A percentile compares a stretch with the other conserved stretches of the same genome.
Evolutionary conservation across 2,888 invertebrate species (phyloP).

Genomic region (Epicampocera succincta): DNA sequence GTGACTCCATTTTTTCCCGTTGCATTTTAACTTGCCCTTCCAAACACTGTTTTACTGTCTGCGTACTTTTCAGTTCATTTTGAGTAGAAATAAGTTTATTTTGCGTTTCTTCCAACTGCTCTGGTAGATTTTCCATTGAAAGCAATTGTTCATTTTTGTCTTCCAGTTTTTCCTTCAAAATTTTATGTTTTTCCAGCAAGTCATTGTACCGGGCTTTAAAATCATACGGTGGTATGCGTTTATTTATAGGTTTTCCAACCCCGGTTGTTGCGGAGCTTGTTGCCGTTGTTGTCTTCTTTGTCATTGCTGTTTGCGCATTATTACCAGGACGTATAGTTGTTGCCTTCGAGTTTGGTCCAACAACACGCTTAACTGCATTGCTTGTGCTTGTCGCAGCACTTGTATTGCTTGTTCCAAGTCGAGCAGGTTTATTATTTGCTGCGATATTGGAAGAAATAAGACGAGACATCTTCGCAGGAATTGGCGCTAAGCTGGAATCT

Average conservation of each 20-base stretch:
- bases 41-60: slow-evolving; percentile 76
- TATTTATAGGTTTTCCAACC: slow-evolving; percentile 79
- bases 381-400: slow-evolving; percentile 10
- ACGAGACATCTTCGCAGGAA: slow-evolving; percentile 76
- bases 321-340: slow-evolving; percentile 9
- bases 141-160: slow-evolving; percentile 82
- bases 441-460: slow-evolving; percentile 43
- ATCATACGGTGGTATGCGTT: slow-evolving; percentile 85
- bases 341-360: slow-evolving; percentile 22
- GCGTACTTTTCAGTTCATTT: slow-evolving; percentile 74
- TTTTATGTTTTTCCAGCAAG: slow-evolving; percentile 84
- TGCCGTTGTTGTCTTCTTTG: slow-evolving; percentile 45
- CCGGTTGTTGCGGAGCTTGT: slow-evolving; percentile 65
- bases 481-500: slow-evolving; percentile 76
- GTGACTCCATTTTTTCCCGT: slow-evolving; percentile 74
- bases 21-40: slow-evolving; percentile 76
- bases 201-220: slow-evolving; percentile 86
- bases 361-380: slow-evolving; percentile 26
- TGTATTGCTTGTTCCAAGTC: slow-evolving; percentile 56
- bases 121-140: slow-evolving; percentile 83
- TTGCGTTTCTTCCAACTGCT: slow-evolving; percentile 83
- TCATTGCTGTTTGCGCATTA: neutral
- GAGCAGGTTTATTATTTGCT: slow-evolving; percentile 46
- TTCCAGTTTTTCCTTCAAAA: slow-evolving; percentile 83
- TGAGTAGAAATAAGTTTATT: slow-evolving; percentile 75